phyloP scores from a whole-genome alignment of 2,888 invertebrate genomes.

The Melipona beecheii region DNA sequence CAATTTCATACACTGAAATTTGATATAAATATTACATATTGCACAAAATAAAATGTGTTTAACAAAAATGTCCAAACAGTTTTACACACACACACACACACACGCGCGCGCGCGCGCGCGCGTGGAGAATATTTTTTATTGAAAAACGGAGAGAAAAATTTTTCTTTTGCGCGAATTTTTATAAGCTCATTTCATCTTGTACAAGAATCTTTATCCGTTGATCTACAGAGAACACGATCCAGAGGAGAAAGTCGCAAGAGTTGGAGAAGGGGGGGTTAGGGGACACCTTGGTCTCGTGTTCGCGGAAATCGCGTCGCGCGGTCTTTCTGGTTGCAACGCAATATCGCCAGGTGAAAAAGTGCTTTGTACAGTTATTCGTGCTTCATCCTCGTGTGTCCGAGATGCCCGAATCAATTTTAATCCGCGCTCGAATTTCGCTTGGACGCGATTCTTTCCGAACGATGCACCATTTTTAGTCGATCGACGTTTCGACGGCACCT shows the following conservation, averaged over 20 bases:
- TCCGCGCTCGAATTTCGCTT: neutral
- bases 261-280: no score
- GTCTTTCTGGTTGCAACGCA: constrained; percentile 43
- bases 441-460: neutral
- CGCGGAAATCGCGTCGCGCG: constrained; percentile 38
- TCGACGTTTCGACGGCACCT: neutral
- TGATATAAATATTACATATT: no score
- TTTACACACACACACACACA: no score
- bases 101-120: no score
- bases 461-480: neutral
- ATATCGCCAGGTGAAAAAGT: constrained; percentile 26
- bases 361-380: constrained; percentile 21
- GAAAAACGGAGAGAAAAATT: no score
- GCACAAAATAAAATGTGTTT: no score
- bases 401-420: neutral
- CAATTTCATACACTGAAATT: no score
- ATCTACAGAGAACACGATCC: neutral
- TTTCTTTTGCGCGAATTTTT: neutral
- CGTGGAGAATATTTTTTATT: no score
- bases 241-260: constrained; percentile 38
- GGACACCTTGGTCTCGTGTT: constrained; percentile 27
- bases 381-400: neutral
- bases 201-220: neutral
- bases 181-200: neutral
- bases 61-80: no score